Evolutionary conservation across 2,113 vertebrate species (phyloP).

Genomic region (Columbina picui): DNA sequence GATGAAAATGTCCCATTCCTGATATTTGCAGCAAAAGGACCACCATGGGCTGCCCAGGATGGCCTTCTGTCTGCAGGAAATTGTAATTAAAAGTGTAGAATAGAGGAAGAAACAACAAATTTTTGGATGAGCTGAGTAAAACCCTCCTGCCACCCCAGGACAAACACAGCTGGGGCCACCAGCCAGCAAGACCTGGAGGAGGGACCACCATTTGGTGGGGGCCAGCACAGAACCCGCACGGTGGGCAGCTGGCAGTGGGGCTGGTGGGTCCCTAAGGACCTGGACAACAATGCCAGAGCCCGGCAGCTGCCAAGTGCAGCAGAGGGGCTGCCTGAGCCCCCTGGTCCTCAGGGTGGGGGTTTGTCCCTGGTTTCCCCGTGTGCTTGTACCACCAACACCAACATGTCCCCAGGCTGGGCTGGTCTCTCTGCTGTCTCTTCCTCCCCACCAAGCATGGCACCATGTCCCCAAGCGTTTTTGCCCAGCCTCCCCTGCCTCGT

Average conservation of each 20-base stretch:
- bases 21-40: background rate
- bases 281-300: background rate
- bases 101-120: background rate
- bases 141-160: background rate
- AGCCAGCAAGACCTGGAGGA: background rate
- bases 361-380: background rate
- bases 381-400: accelerated
- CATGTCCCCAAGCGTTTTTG: accelerated
- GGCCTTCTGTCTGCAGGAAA: background rate
- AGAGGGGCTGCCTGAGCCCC: background rate
- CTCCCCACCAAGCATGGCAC: accelerated
- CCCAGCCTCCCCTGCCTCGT: background rate
- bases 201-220: too few relatives aligned
- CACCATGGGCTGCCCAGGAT: background rate
- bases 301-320: background rate
- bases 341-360: accelerated
- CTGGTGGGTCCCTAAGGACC: background rate
- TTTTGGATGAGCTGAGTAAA: background rate
- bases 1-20: background rate
- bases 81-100: background rate
- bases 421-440: background rate
- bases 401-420: background rate
- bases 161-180: accelerated
- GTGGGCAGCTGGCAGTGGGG: too few relatives aligned
- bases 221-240: too few relatives aligned